These are phyloP conservation scores for Slavum lentiscoides DNA, from an alignment of 2,888 invertebrate species.

Conservation along the genomic window DNA sequence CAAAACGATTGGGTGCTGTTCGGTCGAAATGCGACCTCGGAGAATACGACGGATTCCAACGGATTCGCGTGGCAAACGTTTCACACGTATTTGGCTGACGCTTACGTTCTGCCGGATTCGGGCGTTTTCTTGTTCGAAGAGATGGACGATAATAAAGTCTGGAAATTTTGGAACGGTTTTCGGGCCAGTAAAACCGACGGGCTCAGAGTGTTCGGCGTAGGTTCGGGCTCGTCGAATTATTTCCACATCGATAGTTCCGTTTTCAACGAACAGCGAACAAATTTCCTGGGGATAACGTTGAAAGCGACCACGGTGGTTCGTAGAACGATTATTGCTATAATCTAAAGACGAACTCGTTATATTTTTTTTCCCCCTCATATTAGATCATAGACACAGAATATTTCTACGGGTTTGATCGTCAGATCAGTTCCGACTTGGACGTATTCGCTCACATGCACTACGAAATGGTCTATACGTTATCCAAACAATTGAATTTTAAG, in stretches of 20 bases:
- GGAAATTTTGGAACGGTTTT: constrained; percentile 44
- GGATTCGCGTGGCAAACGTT: constrained; percentile 21
- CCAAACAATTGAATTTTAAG: constrained; percentile 61
- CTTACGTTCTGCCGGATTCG: constrained; percentile 33
- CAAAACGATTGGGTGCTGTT: constrained; percentile 30
- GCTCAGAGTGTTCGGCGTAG: constrained; percentile 2
- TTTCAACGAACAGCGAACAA: neutral
- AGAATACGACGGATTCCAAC: neutral
- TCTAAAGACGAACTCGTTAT: no score
- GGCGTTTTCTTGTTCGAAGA: constrained; percentile 60
- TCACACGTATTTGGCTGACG: neutral
- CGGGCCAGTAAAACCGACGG: neutral
- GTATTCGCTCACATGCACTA: constrained; percentile 61
- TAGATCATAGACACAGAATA: constrained; percentile 10
- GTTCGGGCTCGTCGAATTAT: neutral
- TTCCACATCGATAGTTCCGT: neutral
- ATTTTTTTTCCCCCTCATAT: no score
- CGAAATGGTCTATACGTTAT: constrained; percentile 59
- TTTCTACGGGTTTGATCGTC: neutral
- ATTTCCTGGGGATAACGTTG: neutral
- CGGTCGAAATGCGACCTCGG: neutral
- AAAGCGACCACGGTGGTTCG: constrained; percentile 17
- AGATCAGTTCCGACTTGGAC: constrained; percentile 59
- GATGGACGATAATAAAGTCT: neutral
- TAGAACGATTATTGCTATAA: neutral